phyloP scores from a whole-genome alignment of 2,888 invertebrate species.

The Drosophila stalkeri region DNA sequence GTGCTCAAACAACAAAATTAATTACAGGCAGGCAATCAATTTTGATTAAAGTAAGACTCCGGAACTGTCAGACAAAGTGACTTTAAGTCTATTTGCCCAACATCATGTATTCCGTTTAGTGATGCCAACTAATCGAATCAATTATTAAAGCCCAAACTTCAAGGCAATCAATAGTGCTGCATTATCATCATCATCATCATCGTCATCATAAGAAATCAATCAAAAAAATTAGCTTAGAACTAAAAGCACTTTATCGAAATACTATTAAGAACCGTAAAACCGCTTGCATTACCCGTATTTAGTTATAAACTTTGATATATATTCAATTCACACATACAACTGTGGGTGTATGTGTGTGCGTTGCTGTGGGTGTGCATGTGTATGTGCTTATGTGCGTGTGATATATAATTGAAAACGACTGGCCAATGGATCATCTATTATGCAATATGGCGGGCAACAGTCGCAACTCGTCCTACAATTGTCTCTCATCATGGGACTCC shows the following conservation, averaged over 20 bases:
- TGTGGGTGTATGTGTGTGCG: conserved; percentile 8
- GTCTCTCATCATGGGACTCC: conserved; percentile 95
- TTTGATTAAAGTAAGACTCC: conserved; percentile 72
- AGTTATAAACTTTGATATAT: conserved; percentile 29
- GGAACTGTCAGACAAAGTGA: conserved; percentile 37
- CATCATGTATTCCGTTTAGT: conserved; percentile 9
- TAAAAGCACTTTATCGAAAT: conserved; percentile 26
- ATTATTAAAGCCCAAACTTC: conserved; percentile 43
- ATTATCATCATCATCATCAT: no score
- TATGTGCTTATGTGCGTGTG: conserved; percentile 44
- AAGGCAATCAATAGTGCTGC: neutral
- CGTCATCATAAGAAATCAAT: conserved; percentile 24
- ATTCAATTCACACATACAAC: conserved; percentile 14
- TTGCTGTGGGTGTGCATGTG: conserved; percentile 10
- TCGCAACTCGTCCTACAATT: conserved; percentile 95
- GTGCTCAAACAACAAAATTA: conserved; percentile 76
- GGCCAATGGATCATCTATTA: conserved; percentile 85
- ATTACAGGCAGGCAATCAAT: conserved; percentile 73
- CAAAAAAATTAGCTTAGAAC: conserved; percentile 12
- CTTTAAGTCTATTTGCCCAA: conserved; percentile 48
- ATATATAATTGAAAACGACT: conserved; percentile 54
- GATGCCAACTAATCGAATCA: conserved; percentile 24
- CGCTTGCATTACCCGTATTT: neutral
- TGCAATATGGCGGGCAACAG: conserved; percentile 87
- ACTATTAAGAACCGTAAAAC: conserved; percentile 1